Percentiles rank a stretch among this genome's conserved stretches.
phyloP scores from a whole-genome alignment of 2,888 invertebrate genomes.

The Meteorus colon region DNA sequence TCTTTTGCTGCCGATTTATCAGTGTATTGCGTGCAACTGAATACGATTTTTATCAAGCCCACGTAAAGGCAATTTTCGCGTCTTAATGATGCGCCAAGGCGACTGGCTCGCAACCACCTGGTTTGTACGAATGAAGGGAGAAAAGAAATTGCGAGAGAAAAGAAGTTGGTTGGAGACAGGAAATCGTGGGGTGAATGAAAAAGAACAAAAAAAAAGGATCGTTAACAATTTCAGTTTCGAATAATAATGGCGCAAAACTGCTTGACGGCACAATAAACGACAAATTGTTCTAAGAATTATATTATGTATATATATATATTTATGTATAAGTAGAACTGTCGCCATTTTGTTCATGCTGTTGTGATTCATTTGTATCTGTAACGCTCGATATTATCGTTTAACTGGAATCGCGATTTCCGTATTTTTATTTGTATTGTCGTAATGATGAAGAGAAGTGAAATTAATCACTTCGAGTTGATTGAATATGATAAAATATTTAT shows the following conservation, averaged over 20 bases:
- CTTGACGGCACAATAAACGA: conserved; percentile 8
- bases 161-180: neutral
- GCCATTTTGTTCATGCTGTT: conserved; percentile 12
- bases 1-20: conserved; percentile 39
- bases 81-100: conserved; percentile 51
- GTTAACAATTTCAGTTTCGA: conserved; percentile 43
- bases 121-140: neutral
- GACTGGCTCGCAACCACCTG: conserved; percentile 13
- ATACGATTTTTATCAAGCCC: conserved; percentile 45
- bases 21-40: conserved; percentile 47
- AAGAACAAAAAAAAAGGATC: conserved; percentile 19
- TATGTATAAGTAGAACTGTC: conserved; percentile 15
- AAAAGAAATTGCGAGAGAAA: neutral
- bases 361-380: neutral
- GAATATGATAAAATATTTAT: neutral
- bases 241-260: conserved; percentile 20
- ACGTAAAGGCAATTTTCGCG: conserved; percentile 50
- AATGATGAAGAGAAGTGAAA: conserved; percentile 4
- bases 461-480: neutral
- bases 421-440: neutral
- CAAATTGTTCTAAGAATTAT: conserved; percentile 43
- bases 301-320: neutral
- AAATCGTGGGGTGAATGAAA: neutral
- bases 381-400: conserved; percentile 48
- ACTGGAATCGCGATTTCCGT: conserved; percentile 25